Evolutionary conservation across 2,888 invertebrate genomes (phyloP).

Genomic region (Nyleta sp.): DNA sequence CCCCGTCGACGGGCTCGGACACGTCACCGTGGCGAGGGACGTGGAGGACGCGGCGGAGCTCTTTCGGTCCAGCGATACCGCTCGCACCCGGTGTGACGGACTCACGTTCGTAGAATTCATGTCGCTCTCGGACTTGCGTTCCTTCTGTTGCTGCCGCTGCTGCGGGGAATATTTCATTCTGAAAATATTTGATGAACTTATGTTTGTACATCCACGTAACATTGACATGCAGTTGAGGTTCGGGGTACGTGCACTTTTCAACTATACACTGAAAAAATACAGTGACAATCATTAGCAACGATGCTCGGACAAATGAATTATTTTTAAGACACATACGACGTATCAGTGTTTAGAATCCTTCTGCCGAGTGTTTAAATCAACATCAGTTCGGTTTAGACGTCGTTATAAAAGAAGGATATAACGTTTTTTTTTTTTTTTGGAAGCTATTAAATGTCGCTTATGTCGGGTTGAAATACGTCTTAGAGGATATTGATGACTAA

Average conservation of each 20-base stretch:
- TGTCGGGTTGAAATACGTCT: no score
- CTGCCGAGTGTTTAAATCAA: no score
- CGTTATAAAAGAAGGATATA: no score
- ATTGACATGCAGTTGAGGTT: slow-evolving; percentile 4
- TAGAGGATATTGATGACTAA: no score
- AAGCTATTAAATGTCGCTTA: no score
- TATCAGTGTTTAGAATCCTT: no score
- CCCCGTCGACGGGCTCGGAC: slow-evolving; percentile 75
- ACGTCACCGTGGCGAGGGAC: slow-evolving; percentile 64
- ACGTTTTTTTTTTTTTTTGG: no score
- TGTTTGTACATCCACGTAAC: not conserved
- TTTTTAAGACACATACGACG: no score
- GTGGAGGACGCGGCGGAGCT: slow-evolving; percentile 68
- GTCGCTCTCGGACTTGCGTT: slow-evolving; percentile 80
- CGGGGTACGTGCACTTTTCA: no score
- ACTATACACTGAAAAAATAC: no score
- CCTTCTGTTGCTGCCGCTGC: slow-evolving; percentile 79
- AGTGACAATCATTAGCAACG: no score
- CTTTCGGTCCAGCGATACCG: slow-evolving; percentile 69
- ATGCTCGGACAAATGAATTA: not conserved
- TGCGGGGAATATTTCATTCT: slow-evolving; percentile 81
- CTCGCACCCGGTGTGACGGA: slow-evolving; percentile 72
- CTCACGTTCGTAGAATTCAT: slow-evolving; percentile 75
- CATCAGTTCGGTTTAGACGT: no score
- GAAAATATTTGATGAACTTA: slow-evolving; percentile 38